These are phyloP conservation scores for Nothobranchius kuhntae DNA, from an alignment of 2,113 vertebrate genomes.

Conservation along the genomic window DNA sequence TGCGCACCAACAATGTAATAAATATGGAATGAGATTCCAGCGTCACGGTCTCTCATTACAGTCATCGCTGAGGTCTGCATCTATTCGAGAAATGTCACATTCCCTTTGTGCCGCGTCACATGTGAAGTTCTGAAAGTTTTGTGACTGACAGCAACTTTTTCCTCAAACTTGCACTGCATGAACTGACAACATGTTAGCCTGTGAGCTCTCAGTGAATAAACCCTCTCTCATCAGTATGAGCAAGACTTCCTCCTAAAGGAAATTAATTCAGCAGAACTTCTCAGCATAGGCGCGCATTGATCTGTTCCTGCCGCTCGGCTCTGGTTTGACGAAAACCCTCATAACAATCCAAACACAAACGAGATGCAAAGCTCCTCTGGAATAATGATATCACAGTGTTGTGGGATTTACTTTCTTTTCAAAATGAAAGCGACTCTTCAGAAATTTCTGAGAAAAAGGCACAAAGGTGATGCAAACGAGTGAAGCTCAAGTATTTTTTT, in stretches of 20 bases:
- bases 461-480: conserved; percentile 29
- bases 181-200: conserved; percentile 7
- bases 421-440: conserved; percentile 21
- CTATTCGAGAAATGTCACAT: conserved; percentile 28
- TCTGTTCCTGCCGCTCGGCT: conserved; percentile 28
- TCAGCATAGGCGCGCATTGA: conserved; percentile 51
- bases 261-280: conserved; percentile 46
- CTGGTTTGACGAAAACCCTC: conserved; percentile 42
- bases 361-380: conserved; percentile 16
- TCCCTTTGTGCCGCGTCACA: conserved; percentile 16
- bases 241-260: conserved; percentile 19
- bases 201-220: conserved; percentile 12
- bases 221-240: conserved; percentile 10
- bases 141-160: conserved; percentile 14
- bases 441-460: conserved; percentile 20
- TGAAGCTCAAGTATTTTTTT: conserved; percentile 19
- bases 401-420: conserved; percentile 4
- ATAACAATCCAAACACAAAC: conserved; percentile 43
- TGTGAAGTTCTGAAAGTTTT: conserved; percentile 30
- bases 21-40: conserved; percentile 46
- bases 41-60: conserved; percentile 36
- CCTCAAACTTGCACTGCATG: conserved; percentile 6
- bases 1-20: conserved; percentile 43
- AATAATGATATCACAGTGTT: conserved; percentile 31
- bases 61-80: conserved; percentile 21